Evolutionary conservation across 2,888 invertebrate genomes (phyloP).

Genomic region (Phortica okadai): DNA sequence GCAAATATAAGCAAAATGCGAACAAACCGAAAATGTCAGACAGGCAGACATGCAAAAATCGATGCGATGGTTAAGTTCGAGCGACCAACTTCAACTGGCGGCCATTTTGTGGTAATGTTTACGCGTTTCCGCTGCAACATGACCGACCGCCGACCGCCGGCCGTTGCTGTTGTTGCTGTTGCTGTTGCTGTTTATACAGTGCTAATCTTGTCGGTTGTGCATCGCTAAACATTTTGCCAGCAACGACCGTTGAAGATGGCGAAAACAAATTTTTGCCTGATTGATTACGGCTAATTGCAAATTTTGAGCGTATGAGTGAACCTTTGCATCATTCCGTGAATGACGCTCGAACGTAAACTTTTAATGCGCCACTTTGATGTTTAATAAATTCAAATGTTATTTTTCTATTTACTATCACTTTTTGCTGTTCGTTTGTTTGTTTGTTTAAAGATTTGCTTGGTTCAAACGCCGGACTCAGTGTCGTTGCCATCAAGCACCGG

Average conservation of each 20-base stretch:
- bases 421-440: conserved; percentile 36
- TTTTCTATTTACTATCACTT: conserved; percentile 11
- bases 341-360: not conserved
- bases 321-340: not conserved
- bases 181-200: conserved; percentile 5
- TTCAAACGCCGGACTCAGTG: conserved; percentile 46
- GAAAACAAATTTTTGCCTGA: not conserved
- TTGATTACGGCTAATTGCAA: conserved; percentile 14
- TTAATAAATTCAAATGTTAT: conserved; percentile 7
- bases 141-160: not conserved
- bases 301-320: not conserved
- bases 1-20: no score
- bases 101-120: not conserved
- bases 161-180: not conserved
- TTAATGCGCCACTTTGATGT: not conserved
- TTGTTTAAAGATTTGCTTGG: conserved; percentile 27
- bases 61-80: conserved; percentile 41
- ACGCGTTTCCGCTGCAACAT: not conserved
- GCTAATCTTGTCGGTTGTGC: not conserved
- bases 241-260: not conserved
- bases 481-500: conserved; percentile 59
- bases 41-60: conserved; percentile 54
- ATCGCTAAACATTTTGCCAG: not conserved
- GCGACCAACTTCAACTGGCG: not conserved
- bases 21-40: not conserved